phyloP scores from a whole-genome alignment of 2,113 vertebrate species.

The Trinectes maculatus region DNA sequence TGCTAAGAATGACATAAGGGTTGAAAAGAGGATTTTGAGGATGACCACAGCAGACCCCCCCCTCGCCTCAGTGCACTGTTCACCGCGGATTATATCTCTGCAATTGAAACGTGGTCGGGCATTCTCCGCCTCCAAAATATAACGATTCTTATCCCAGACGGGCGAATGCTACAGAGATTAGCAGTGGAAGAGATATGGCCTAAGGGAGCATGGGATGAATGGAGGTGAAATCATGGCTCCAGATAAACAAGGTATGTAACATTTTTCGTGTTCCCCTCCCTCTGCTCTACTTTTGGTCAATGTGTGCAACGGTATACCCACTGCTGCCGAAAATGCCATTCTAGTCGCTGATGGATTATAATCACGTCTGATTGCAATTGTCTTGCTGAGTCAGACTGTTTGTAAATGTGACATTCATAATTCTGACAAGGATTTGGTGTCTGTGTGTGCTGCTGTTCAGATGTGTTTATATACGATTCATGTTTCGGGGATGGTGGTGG shows the following conservation, averaged over 20 bases:
- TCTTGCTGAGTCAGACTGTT: conserved; percentile 53
- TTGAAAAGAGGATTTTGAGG: conserved; percentile 74
- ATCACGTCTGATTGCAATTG: conserved; percentile 58
- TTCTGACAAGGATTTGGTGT: conserved; percentile 46
- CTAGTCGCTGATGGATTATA: conserved; percentile 57
- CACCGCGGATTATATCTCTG: conserved; percentile 68
- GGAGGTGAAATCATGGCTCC: conserved; percentile 20
- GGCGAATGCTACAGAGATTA: not conserved
- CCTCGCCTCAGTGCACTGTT: conserved; percentile 31
- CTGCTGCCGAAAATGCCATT: conserved; percentile 4
- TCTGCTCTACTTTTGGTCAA: conserved; percentile 1
- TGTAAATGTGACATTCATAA: conserved; percentile 58
- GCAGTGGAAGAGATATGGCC: conserved; percentile 16
- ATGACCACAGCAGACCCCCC: conserved; percentile 50
- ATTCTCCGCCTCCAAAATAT: conserved; percentile 60
- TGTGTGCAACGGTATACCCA: not conserved
- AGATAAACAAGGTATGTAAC: conserved; percentile 45
- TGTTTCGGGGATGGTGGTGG: conserved; percentile 38
- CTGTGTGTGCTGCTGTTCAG: conserved; percentile 34
- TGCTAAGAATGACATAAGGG: conserved; percentile 60
- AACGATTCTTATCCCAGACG: conserved; percentile 35
- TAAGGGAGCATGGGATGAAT: conserved; percentile 15
- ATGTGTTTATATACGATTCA: conserved; percentile 71
- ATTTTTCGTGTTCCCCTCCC: not conserved
- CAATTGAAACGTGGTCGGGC: conserved; percentile 68